These are phyloP conservation scores for Myrmecobius fasciatus DNA, from an alignment of 2,113 vertebrate species.

Conservation along the genomic window DNA sequence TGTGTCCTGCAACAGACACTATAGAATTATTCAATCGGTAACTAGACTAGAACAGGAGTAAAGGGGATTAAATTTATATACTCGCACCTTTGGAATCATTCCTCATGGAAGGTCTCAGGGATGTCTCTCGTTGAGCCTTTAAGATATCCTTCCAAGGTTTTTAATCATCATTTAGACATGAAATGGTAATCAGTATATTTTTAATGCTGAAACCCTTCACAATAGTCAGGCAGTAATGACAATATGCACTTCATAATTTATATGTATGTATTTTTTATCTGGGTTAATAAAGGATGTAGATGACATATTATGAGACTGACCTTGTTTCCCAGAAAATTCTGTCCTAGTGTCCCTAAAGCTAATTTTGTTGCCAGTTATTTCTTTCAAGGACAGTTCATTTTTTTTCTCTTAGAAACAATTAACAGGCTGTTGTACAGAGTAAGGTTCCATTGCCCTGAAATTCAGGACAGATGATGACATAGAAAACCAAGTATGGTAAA, in stretches of 20 bases:
- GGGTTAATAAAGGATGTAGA: slow-evolving; percentile 74
- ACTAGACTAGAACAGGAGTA: neutral
- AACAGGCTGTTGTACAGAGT: slow-evolving; percentile 69
- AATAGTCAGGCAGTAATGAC: neutral
- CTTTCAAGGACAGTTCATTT: slow-evolving; percentile 79
- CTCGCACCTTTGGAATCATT: slow-evolving; percentile 21
- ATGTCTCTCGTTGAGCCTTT: slow-evolving; percentile 27
- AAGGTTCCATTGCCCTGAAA: slow-evolving; percentile 66
- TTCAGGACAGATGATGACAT: slow-evolving; percentile 42
- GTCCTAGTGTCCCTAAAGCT: slow-evolving; percentile 74
- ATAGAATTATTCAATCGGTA: slow-evolving; percentile 6
- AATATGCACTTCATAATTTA: slow-evolving; percentile 45
- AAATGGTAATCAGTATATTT: slow-evolving; percentile 53
- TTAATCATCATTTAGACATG: slow-evolving; percentile 43
- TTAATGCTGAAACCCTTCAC: slow-evolving; percentile 16
- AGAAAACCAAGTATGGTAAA: slow-evolving; percentile 53
- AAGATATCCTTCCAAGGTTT: slow-evolving; percentile 42
- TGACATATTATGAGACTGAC: slow-evolving; percentile 73
- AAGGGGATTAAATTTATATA: neutral
- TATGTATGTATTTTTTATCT: slow-evolving; percentile 62
- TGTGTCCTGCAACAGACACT: slow-evolving; percentile 8
- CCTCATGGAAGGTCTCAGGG: neutral
- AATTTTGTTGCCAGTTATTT: slow-evolving; percentile 67
- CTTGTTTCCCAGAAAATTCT: slow-evolving; percentile 80
- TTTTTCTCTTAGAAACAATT: slow-evolving; percentile 80